phyloP scores from a whole-genome alignment of 2,888 invertebrate species.

The Nemotelus pantherinus region DNA sequence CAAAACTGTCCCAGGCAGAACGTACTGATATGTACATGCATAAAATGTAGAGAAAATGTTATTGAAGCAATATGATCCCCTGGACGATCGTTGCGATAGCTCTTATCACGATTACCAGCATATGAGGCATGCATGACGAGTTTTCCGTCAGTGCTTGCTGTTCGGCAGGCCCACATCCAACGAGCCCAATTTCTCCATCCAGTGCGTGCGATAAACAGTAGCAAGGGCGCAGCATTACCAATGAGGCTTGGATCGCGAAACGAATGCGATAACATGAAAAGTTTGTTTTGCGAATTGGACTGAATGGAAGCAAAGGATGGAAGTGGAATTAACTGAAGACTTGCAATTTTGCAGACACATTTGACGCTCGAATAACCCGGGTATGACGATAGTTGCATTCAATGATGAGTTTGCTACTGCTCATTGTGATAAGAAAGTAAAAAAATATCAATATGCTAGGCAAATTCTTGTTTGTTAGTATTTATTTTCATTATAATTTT shows the following conservation, averaged over 20 bases:
- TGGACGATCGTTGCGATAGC: background rate
- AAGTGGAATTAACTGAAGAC: background rate
- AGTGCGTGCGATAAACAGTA: background rate
- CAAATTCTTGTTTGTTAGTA: too few relatives aligned
- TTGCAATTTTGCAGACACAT: background rate
- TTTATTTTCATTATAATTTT: too few relatives aligned
- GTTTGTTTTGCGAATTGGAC: background rate
- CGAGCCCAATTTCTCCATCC: conserved; percentile 33
- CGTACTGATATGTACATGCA: background rate
- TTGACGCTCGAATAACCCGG: conserved; percentile 4
- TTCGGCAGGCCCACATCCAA: conserved; percentile 22
- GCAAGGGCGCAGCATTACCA: conserved; percentile 29
- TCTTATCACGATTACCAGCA: conserved; percentile 41
- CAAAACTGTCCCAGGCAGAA: conserved; percentile 11
- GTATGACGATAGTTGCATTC: background rate
- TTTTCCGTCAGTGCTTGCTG: background rate
- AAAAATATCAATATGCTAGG: too few relatives aligned
- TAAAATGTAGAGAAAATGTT: background rate
- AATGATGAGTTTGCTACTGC: too few relatives aligned
- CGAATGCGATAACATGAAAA: conserved; percentile 21
- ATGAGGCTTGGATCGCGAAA: background rate
- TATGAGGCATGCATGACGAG: conserved; percentile 24
- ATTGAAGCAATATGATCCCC: conserved; percentile 27
- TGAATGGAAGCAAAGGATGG: conserved; percentile 17
- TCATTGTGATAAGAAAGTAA: too few relatives aligned